Evolutionary conservation across 2,797 vertebrate species (phyloP), one percentile per base, ranked within the genome.

Genomic region (Cuculus canorus): DNA sequence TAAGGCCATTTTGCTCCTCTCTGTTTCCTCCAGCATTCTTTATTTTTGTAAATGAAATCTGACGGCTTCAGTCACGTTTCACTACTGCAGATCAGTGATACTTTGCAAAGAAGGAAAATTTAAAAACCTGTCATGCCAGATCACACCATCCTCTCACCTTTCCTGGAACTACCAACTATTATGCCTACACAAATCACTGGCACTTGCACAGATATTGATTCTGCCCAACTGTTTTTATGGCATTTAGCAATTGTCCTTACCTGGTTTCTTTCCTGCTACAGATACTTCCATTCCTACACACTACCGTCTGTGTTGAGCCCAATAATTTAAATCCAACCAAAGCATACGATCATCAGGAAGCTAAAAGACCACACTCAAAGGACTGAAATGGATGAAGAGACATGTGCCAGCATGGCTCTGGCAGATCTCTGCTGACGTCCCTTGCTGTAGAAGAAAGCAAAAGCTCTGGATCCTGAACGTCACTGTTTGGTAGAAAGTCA

Each of bases 81-180:
- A 35, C 17, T 63, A 41, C 9, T 35, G 17, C 43, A 71, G n/a
- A 71, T 35, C 24, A 21, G 24, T 16, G 53, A n/a, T 1, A 61
- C 17, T 53, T 69, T n/a, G 10, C 66, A 53, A 72, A 17, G 37
- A 87, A 71, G 35, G 11, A 57, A 35, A 79, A 64, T 23, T 35
- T 48, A 24, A 72, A 76, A 69, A 41, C 3, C 3, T 48, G 5
- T 12, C 50, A 50, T 3, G 17, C 23, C 9, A 57, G 37, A 53
- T 8, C 1, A 0, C 7, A 60, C 23, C 30, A 19, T 71, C 68
- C 27, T 54, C 39, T 76, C 0, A 0, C 17, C 45, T 71, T 56
- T 89, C 21, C 32, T 22, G 5, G 22, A 82, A 65, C 41, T 79
- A 60, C 25, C 57, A 60, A 5, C 10, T 56, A 35, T 8, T 17